Evolutionary conservation across 2,113 vertebrate genomes (phyloP).

Genomic region (Xenus cinereus): DNA sequence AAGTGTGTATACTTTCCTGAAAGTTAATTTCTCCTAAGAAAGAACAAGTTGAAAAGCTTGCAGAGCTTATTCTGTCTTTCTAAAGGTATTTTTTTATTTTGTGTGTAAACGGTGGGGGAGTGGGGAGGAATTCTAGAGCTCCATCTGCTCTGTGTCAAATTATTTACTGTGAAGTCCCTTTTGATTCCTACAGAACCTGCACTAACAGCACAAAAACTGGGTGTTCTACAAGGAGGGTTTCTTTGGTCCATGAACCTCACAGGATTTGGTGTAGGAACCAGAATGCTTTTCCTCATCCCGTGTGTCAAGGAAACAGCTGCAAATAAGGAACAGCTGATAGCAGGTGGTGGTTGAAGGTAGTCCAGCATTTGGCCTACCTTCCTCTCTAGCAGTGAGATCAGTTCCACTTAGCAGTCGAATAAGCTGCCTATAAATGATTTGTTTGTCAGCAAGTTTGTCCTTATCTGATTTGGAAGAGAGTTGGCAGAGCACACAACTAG

Average conservation of each 20-base stretch:
- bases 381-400: background rate
- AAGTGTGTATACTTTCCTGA: background rate
- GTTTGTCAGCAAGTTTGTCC: background rate
- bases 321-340: background rate
- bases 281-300: background rate
- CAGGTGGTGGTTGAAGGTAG: background rate
- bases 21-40: background rate
- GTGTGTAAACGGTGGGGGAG: background rate
- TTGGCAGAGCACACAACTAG: background rate
- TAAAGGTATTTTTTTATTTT: background rate
- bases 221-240: background rate
- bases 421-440: background rate
- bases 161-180: background rate
- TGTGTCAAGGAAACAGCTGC: background rate
- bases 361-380: background rate
- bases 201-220: background rate
- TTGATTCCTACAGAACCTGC: background rate
- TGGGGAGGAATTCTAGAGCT: background rate
- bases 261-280: background rate
- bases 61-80: background rate
- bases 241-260: background rate
- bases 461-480: background rate
- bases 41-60: background rate
- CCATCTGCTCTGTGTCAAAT: background rate
- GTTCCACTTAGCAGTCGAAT: background rate